Evolutionary conservation across 2,888 invertebrate species (phyloP).

Genomic region (Apoda limacodes): DNA sequence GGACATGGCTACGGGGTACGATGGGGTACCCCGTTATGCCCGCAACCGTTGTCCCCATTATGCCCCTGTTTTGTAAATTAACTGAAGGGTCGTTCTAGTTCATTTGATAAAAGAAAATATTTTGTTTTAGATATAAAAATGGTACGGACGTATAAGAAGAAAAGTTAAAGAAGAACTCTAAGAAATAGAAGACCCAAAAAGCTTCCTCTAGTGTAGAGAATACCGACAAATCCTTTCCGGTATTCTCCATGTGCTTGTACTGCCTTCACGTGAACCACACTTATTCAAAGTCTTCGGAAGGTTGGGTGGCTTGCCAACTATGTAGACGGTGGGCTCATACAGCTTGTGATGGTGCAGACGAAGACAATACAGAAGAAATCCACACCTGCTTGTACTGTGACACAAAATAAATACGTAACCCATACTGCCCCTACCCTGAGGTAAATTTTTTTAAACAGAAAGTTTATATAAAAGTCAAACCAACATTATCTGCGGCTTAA

Average conservation of each 20-base stretch:
- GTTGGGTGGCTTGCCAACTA: conserved; percentile 10
- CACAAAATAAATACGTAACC: too few relatives aligned
- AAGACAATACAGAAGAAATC: conserved; percentile 17
- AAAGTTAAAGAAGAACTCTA: conserved; percentile 5
- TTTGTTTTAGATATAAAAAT: conserved; percentile 14
- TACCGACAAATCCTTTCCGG: conserved; percentile 1
- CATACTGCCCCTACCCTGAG: conserved; percentile 14
- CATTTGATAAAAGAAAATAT: conserved; percentile 6
- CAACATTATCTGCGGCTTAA: too few relatives aligned
- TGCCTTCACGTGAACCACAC: conserved; percentile 8
- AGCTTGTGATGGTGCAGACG: conserved; percentile 19
- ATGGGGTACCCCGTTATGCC: too few relatives aligned
- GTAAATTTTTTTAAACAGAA: too few relatives aligned
- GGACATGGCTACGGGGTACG: conserved; percentile 12
- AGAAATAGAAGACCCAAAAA: conserved; percentile 7
- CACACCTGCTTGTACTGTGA: conserved; percentile 18
- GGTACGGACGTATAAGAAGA: too few relatives aligned
- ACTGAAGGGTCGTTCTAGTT: conserved; percentile 4
- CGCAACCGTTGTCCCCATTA: too few relatives aligned
- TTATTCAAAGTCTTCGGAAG: conserved; percentile 6
- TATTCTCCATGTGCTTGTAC: conserved; percentile 5
- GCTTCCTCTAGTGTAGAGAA: conserved; percentile 4
- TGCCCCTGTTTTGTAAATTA: conserved; percentile 3
- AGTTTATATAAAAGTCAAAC: too few relatives aligned
- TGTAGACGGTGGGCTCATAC: conserved; percentile 16